Percentiles rank a stretch among this genome's conserved stretches.
Conservation (phyloP, 37 sponge, comb jelly and placozoan species). For the Halichondria panicea region DNA sequence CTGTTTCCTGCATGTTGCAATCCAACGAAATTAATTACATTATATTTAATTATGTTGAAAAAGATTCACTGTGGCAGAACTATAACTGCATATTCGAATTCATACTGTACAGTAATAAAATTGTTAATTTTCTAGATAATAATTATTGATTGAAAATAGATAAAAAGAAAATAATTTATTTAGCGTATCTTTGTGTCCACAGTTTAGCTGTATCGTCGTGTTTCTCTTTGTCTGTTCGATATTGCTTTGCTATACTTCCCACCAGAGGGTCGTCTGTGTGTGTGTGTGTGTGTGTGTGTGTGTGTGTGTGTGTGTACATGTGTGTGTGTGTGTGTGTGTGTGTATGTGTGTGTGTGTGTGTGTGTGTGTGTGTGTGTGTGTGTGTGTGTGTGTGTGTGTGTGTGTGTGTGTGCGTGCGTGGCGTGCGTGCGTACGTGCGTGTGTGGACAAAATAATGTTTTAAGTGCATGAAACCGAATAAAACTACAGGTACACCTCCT, state of each 20-base stretch:
- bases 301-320: neutral
- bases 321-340: neutral
- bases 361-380: neutral
- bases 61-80: no score
- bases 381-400: no score
- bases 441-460: neutral
- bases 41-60: no score
- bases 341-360: neutral
- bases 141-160: no score
- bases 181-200: conserved; percentile 85
- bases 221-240: conserved; percentile 55
- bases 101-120: no score
- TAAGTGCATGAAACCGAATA: neutral
- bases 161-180: no score
- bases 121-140: no score
- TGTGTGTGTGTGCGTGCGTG: neutral
- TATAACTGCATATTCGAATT: no score
- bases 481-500: neutral
- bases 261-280: conserved; percentile 81
- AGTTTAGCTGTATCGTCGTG: conserved; percentile 79
- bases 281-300: neutral
- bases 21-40: no score
- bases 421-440: neutral
- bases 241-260: conserved; percentile 86
- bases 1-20: no score